Conservation (phyloP, 2,888 invertebrate genomes). For the Sphaerophoria rueppellii region DNA sequence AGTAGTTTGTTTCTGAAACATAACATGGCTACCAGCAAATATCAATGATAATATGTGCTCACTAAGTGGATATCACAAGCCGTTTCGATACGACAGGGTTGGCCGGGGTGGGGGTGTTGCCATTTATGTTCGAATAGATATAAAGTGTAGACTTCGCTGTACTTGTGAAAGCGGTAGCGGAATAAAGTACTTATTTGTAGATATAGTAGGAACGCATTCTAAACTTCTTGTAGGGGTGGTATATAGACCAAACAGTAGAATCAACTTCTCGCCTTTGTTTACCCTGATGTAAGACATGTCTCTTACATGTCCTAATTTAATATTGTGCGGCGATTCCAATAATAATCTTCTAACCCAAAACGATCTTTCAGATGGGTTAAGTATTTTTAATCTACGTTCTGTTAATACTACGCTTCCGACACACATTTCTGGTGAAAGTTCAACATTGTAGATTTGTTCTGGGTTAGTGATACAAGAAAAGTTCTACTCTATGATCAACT, state of each 20-base stretch:
- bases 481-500: constrained; percentile 1
- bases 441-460: constrained; percentile 1
- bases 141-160: background rate
- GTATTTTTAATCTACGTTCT: constrained; percentile 3
- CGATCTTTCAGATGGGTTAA: background rate
- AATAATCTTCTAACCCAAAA: constrained; percentile 4
- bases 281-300: constrained; percentile 3
- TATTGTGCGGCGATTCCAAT: constrained; percentile 15
- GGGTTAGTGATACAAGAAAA: background rate
- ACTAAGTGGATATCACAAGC: background rate
- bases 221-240: background rate
- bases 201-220: background rate
- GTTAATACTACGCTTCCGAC: constrained; percentile 11
- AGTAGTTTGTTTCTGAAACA: background rate
- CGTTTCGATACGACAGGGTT: background rate
- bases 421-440: background rate
- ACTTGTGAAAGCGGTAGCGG: background rate
- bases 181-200: background rate
- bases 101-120: background rate
- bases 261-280: background rate
- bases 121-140: background rate
- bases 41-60: constrained; percentile 5
- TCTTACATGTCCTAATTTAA: background rate
- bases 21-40: background rate
- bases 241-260: constrained; percentile 3